Percentiles rank a stretch among this genome's conserved stretches.
Evolutionary conservation across 2,113 vertebrate species (phyloP).

Genomic region (Cyprinodon variegatus): DNA sequence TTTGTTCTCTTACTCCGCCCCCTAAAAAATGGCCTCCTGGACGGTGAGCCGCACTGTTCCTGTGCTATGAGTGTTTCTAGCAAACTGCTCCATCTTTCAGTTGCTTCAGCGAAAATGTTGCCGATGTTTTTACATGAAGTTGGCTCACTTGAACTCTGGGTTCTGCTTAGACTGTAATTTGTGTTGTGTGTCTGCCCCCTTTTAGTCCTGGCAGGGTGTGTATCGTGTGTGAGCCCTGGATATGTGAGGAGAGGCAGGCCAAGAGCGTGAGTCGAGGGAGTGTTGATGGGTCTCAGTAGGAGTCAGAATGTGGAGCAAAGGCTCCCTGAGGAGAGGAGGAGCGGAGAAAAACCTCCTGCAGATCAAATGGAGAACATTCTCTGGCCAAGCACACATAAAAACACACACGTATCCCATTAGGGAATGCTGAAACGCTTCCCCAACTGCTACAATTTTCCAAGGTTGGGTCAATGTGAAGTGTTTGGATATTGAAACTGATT

Average conservation of each 20-base stretch:
- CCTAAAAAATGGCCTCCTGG: background rate
- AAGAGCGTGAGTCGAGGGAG: conserved; percentile 65
- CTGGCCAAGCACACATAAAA: conserved; percentile 68
- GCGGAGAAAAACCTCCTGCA: conserved; percentile 74
- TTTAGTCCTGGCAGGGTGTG: conserved; percentile 19
- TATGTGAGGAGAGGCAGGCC: conserved; percentile 46
- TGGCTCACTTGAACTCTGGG: background rate
- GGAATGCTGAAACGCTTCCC: conserved; percentile 38
- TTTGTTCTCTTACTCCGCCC: no score
- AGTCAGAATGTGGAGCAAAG: conserved; percentile 84
- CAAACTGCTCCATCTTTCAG: background rate
- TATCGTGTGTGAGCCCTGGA: conserved; percentile 39
- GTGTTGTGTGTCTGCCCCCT: conserved; percentile 18
- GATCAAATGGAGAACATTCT: conserved; percentile 85
- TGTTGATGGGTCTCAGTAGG: conserved; percentile 82
- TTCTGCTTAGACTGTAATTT: conserved; percentile 12
- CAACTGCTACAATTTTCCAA: conserved; percentile 33
- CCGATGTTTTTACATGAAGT: background rate
- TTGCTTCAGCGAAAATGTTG: background rate
- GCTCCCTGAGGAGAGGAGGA: conserved; percentile 80
- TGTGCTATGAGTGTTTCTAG: background rate
- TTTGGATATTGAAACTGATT: conserved; percentile 6
- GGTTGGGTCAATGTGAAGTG: conserved; percentile 49
- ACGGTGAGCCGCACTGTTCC: background rate
- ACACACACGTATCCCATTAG: conserved; percentile 25